phyloP scores from a whole-genome alignment of 2,797 vertebrate genomes.

The Manis pentadactyla region DNA sequence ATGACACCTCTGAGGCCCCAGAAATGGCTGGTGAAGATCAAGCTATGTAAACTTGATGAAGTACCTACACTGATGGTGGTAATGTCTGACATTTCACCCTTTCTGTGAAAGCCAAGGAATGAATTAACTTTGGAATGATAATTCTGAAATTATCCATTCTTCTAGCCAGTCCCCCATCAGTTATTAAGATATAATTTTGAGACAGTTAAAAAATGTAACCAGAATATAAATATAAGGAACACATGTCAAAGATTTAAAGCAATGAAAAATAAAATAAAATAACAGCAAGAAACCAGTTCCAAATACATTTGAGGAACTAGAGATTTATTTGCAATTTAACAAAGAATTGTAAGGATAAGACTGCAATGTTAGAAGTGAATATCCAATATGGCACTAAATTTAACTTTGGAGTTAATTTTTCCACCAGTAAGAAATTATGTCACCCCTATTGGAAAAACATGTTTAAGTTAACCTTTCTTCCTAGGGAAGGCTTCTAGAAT shows the following conservation, averaged over 20 bases:
- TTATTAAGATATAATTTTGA: constrained; percentile 23
- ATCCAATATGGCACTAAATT: not conserved
- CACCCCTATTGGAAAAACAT: not conserved
- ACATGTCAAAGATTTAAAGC: not conserved
- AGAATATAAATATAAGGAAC: not conserved
- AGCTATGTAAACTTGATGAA: not conserved
- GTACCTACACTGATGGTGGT: not conserved
- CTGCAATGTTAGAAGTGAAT: not conserved
- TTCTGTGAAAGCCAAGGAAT: not conserved
- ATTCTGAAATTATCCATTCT: not conserved
- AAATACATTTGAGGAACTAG: not conserved
- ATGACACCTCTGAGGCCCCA: not conserved
- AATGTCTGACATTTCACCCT: not conserved
- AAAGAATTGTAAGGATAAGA: not conserved
- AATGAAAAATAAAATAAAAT: not conserved
- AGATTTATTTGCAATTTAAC: not conserved
- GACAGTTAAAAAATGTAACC: not conserved
- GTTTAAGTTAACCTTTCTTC: not conserved
- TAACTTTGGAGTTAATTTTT: not conserved
- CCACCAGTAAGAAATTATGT: not conserved
- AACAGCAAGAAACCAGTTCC: not conserved
- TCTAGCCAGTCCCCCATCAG: not conserved
- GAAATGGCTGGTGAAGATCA: not conserved
- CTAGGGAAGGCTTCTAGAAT: not conserved
- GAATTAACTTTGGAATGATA: not conserved